Evolutionary conservation across 2,797 vertebrate genomes (phyloP).

Genomic region (Cephalopachus bancanus): DNA sequence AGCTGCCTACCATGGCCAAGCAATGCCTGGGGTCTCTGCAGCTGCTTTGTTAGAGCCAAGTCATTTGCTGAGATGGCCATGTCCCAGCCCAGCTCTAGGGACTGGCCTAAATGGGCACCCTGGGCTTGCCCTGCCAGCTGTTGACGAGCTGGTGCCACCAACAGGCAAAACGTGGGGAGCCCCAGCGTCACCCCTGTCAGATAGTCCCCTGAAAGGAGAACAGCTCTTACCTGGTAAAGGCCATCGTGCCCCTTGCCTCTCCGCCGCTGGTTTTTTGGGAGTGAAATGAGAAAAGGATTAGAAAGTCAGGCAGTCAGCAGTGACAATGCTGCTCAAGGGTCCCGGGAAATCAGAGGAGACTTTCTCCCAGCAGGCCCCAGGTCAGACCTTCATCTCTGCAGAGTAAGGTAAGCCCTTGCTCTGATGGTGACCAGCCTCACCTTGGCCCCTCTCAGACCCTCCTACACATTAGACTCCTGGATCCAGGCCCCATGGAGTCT

Average conservation of each 20-base stretch:
- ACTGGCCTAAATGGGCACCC: background rate
- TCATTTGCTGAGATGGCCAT: too few species aligned
- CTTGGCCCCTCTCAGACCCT: background rate
- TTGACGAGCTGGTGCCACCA: background rate
- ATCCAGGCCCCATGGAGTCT: background rate
- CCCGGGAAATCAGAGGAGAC: background rate
- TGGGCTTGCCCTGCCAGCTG: background rate
- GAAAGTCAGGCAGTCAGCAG: background rate
- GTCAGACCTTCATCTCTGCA: too few species aligned
- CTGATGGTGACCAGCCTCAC: background rate
- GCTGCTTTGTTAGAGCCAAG: background rate
- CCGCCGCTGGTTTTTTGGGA: slow-evolving; percentile 85
- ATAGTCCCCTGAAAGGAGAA: fast-evolving
- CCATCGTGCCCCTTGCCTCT: slow-evolving; percentile 88
- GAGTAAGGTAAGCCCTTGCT: background rate
- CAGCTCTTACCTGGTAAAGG: slow-evolving; percentile 89
- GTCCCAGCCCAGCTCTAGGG: background rate
- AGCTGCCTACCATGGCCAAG: background rate
- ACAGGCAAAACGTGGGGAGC: background rate
- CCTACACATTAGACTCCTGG: background rate
- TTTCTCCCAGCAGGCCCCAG: background rate
- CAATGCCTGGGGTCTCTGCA: background rate
- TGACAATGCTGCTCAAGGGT: background rate
- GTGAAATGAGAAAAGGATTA: background rate
- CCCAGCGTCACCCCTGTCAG: fast-evolving